Conservation (phyloP, 2,113 vertebrate species). For the Campylorhamphus procurvoides region DNA sequence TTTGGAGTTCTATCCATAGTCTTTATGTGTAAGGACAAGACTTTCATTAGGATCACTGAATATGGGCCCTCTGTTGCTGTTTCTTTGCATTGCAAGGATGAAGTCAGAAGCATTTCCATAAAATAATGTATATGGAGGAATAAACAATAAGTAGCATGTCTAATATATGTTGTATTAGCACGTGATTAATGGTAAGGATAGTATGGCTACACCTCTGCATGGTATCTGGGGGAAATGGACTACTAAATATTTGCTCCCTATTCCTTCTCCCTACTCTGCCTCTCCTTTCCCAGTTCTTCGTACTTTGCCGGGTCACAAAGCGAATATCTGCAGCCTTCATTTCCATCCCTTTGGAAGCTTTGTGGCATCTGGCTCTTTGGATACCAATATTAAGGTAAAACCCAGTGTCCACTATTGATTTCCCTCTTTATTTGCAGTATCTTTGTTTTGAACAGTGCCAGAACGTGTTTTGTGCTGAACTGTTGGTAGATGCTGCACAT, state of each 20-base stretch:
- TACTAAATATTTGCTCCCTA: neutral
- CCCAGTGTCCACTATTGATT: neutral
- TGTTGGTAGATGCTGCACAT: neutral
- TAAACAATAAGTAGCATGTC: neutral
- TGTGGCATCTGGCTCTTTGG: slow-evolving; percentile 91
- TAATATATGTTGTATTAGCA: neutral
- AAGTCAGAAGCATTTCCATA: neutral
- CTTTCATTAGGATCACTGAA: neutral
- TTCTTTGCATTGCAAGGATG: neutral
- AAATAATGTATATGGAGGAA: neutral
- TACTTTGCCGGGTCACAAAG: slow-evolving; percentile 90
- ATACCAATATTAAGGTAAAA: slow-evolving; percentile 94
- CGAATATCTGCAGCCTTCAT: slow-evolving; percentile 91
- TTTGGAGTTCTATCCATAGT: neutral
- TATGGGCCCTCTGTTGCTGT: neutral
- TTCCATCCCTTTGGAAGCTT: slow-evolving; percentile 93
- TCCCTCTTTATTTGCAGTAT: neutral
- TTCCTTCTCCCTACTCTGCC: neutral
- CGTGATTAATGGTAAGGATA: neutral
- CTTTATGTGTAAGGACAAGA: neutral
- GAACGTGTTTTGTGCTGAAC: neutral
- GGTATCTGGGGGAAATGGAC: neutral
- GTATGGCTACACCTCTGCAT: neutral
- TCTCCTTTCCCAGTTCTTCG: slow-evolving; percentile 80
- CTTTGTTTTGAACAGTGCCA: neutral